A percentile compares a stretch with the other conserved stretches of the same genome.
These are phyloP conservation scores for Galeruca laticollis DNA, from an alignment of 2,888 invertebrate genomes.

Conservation along the genomic window DNA sequence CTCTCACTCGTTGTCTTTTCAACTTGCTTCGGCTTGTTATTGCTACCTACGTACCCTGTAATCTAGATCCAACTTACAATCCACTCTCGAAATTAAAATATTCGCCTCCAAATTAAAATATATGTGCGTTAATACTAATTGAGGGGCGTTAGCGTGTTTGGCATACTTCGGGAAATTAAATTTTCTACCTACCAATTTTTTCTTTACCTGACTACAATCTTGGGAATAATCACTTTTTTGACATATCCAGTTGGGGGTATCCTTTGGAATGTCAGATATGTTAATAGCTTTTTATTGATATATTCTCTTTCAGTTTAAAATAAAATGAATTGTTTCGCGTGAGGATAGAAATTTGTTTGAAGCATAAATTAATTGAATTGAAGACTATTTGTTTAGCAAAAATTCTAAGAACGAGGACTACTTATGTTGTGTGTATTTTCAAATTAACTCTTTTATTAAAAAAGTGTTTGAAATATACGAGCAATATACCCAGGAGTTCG, in stretches of 20 bases:
- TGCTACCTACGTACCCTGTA: conserved; percentile 54
- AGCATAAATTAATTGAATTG: too few relatives aligned
- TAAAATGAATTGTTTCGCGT: too few relatives aligned
- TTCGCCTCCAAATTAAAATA: conserved; percentile 49
- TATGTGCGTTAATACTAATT: conserved; percentile 39
- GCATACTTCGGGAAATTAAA: conserved; percentile 37
- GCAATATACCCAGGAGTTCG: too few relatives aligned
- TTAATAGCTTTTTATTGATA: background rate
- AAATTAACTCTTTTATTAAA: too few relatives aligned
- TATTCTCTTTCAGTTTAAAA: background rate
- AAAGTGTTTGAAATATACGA: too few relatives aligned
- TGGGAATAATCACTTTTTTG: conserved; percentile 22
- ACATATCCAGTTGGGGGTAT: background rate
- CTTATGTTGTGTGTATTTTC: too few relatives aligned
- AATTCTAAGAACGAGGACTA: too few relatives aligned
- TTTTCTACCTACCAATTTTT: conserved; percentile 35
- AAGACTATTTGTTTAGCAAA: too few relatives aligned
- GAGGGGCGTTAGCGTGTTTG: conserved; percentile 37
- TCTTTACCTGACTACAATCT: conserved; percentile 32
- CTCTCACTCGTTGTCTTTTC: conserved; percentile 31
- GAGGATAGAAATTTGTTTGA: too few relatives aligned
- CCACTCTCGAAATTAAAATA: conserved; percentile 44
- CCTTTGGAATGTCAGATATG: conserved; percentile 2
- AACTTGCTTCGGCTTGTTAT: conserved; percentile 48
- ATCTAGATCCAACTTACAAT: conserved; percentile 50